These are phyloP conservation scores for Myotis vivesi DNA, from an alignment of 2,797 vertebrate genomes.

Conservation along the genomic window DNA sequence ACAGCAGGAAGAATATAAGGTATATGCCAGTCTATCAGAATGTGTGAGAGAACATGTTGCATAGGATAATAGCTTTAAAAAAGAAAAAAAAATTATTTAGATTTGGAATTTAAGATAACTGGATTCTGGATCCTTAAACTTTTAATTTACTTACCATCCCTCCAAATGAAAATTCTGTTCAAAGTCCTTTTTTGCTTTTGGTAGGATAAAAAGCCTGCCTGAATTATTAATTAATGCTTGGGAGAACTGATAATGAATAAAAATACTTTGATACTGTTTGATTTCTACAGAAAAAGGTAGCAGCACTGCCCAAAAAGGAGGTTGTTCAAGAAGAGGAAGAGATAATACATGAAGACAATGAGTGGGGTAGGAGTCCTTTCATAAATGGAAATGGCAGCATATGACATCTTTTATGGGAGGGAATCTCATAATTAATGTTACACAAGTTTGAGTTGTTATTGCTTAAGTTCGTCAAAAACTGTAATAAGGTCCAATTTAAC, in stretches of 20 bases:
- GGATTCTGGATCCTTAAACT: background rate
- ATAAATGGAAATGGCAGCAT: background rate
- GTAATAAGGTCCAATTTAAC: background rate
- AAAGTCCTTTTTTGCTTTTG: slow-evolving; percentile 7
- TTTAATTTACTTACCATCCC: background rate
- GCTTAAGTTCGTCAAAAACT: slow-evolving; percentile 33
- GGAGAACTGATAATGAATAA: slow-evolving; percentile 1
- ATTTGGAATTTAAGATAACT: slow-evolving; percentile 10
- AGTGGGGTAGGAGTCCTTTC: slow-evolving; percentile 89
- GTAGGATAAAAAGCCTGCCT: slow-evolving; percentile 27
- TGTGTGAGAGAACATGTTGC: background rate
- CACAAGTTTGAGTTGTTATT: background rate
- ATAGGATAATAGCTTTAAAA: background rate
- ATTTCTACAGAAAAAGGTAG: slow-evolving; percentile 88
- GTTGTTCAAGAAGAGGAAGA: slow-evolving; percentile 85
- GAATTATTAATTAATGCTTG: slow-evolving; percentile 2
- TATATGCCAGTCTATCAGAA: slow-evolving; percentile 66
- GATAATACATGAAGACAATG: slow-evolving; percentile 94
- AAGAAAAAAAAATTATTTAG: background rate
- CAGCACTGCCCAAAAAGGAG: slow-evolving; percentile 87
- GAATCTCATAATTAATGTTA: background rate
- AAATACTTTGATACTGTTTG: background rate
- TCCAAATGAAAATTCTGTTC: slow-evolving; percentile 19
- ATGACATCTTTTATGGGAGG: background rate
- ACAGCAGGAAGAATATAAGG: slow-evolving; percentile 93